phyloP scores from a whole-genome alignment of 2,113 vertebrate genomes.

The Rhynchopsitta pachyrhyncha region DNA sequence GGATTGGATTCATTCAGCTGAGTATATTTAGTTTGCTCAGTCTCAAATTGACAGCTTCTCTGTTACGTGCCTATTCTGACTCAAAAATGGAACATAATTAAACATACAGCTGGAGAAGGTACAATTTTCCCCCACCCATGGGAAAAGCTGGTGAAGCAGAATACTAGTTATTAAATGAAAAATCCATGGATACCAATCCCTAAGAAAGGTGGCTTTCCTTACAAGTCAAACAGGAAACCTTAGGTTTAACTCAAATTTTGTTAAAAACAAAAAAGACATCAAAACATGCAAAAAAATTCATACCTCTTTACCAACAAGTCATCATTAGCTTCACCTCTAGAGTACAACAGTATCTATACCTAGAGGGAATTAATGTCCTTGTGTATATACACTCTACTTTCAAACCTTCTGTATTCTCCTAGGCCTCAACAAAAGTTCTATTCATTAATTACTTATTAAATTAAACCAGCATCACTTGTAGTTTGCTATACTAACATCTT shows the following conservation, averaged over 20 bases:
- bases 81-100: neutral
- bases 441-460: neutral
- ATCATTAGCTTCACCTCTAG: neutral
- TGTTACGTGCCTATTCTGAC: neutral
- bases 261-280: neutral
- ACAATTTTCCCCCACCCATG: neutral
- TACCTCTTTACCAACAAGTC: neutral
- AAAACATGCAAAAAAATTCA: neutral
- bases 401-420: neutral
- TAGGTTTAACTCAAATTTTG: neutral
- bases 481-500: neutral
- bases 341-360: neutral
- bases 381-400: neutral
- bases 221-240: neutral
- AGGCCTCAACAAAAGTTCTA: neutral
- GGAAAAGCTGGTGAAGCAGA: neutral
- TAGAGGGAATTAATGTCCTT: neutral
- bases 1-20: neutral
- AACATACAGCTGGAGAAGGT: neutral
- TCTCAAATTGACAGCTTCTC: neutral
- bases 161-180: neutral
- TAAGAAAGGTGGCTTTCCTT: neutral
- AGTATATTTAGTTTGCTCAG: neutral
- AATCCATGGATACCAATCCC: neutral
- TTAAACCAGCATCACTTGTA: neutral